Conservation (phyloP, 2,113 vertebrate genomes). For the Sinosuthora webbiana region DNA sequence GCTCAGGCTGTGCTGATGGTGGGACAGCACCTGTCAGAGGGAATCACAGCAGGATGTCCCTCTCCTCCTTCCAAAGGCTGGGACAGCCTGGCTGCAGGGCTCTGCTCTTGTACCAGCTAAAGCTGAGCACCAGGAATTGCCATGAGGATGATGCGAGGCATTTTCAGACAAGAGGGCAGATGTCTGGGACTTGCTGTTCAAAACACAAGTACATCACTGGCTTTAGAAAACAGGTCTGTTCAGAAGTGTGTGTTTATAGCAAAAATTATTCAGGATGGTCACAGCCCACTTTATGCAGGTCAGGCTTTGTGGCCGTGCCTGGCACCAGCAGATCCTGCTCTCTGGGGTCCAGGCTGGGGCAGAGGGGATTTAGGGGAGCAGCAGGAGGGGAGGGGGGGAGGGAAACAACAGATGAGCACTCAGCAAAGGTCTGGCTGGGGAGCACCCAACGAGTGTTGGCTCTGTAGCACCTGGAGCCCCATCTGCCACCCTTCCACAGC, state of each 20-base stretch:
- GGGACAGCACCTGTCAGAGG: not conserved
- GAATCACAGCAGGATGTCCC: not conserved
- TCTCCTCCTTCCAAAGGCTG: not conserved
- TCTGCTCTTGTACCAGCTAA: not conserved
- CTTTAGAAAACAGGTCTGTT: not conserved
- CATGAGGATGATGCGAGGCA: not conserved
- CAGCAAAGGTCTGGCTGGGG: not conserved
- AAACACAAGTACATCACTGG: not conserved
- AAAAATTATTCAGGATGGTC: not conserved
- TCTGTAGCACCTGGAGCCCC: not conserved
- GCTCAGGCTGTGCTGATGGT: not conserved
- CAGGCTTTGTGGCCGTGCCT: not conserved
- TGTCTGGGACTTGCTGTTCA: not conserved
- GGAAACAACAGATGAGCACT: not conserved
- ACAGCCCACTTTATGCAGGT: not conserved
- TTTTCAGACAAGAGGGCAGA: not conserved
- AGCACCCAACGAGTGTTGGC: not conserved
- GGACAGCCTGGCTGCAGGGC: not conserved
- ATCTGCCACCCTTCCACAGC: not conserved
- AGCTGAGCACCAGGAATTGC: not conserved
- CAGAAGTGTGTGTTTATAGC: not conserved
- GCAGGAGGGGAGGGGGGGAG: not conserved
- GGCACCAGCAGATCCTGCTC: not conserved
- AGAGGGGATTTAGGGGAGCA: not conserved
- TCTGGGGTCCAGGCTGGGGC: not conserved